phyloP scores from a whole-genome alignment of 2,113 vertebrate genomes.

The Sinocyclocheilus grahami region DNA sequence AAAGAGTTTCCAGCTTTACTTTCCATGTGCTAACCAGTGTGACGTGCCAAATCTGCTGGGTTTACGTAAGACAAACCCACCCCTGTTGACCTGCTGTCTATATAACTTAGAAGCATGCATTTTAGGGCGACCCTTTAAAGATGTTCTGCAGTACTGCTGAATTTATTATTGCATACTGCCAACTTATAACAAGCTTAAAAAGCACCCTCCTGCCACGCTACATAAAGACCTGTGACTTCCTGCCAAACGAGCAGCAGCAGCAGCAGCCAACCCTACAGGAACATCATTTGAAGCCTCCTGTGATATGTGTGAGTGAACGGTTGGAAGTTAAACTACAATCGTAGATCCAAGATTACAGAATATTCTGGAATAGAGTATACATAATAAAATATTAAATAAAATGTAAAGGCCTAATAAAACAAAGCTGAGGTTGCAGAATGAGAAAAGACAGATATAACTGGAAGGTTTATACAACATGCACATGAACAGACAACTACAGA shows the following conservation, averaged over 20 bases:
- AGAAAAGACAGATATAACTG: neutral
- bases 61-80: conserved; percentile 15
- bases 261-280: conserved; percentile 24
- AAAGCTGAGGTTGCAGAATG: conserved; percentile 1
- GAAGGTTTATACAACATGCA: neutral
- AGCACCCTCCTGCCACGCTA: conserved; percentile 3
- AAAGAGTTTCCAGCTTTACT: conserved; percentile 5
- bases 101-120: neutral
- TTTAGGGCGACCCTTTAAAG: neutral
- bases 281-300: conserved; percentile 16
- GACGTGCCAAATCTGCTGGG: neutral
- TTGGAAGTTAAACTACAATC: neutral
- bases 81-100: conserved; percentile 16
- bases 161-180: conserved; percentile 25
- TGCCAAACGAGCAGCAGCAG: neutral
- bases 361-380: neutral
- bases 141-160: conserved; percentile 21
- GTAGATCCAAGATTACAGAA: conserved; percentile 32
- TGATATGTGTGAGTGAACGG: conserved; percentile 17
- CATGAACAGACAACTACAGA: conserved; percentile 5
- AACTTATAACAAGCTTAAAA: conserved; percentile 19
- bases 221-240: conserved; percentile 18
- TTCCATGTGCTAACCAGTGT: conserved; percentile 22
- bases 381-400: neutral
- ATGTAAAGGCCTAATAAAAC: neutral